phyloP scores from a whole-genome alignment of 2,797 vertebrate genomes.

The Darevskia nairensis region DNA sequence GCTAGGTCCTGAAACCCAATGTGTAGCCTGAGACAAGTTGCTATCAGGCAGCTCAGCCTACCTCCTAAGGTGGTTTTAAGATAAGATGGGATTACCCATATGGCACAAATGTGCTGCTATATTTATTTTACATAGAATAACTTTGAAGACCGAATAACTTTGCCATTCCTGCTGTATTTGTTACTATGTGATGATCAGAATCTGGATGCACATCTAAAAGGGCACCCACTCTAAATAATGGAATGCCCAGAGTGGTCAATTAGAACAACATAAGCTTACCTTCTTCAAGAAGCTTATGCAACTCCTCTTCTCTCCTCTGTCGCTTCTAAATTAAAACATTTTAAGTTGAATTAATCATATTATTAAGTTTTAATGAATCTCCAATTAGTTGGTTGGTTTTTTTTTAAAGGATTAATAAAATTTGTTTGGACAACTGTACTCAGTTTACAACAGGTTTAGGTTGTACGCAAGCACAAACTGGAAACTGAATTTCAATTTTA shows the following conservation, averaged over 20 bases:
- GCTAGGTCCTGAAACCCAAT: neutral
- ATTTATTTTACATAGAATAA: neutral
- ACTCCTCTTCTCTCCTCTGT: slow-evolving; percentile 86
- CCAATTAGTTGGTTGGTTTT: neutral
- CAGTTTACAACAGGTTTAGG: neutral
- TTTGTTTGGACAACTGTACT: neutral
- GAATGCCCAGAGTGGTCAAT: neutral
- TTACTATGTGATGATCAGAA: neutral
- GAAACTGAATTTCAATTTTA: neutral
- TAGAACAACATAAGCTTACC: slow-evolving; percentile 73
- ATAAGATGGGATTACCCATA: neutral
- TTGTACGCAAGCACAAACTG: neutral
- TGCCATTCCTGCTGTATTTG: neutral
- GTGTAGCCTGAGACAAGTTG: too few species aligned
- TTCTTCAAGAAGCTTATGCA: slow-evolving; percentile 81
- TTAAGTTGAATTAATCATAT: slow-evolving; percentile 13
- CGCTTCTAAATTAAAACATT: slow-evolving; percentile 83
- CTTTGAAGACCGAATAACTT: neutral
- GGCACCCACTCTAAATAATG: neutral
- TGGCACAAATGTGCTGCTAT: neutral
- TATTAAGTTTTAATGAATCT: slow-evolving; percentile 48
- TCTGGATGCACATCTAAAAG: neutral
- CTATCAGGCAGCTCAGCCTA: neutral
- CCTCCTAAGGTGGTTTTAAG: neutral
- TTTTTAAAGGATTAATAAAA: neutral